Conservation (phyloP, 2,888 invertebrate genomes). For the Limenitis camilla region DNA sequence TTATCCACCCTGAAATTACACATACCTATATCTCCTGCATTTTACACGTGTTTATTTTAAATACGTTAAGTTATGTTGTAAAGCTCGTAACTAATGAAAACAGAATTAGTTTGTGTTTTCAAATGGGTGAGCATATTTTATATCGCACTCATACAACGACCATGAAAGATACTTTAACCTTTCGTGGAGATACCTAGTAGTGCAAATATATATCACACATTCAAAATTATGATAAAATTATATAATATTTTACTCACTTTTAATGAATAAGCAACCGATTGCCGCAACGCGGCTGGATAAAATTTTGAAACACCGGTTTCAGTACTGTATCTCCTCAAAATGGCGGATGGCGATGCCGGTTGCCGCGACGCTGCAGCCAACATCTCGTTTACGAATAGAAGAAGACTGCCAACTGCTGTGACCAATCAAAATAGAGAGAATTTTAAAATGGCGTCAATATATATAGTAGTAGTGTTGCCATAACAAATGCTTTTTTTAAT, state of each 20-base stretch:
- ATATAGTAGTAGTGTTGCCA: constrained; percentile 56
- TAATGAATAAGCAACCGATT: constrained; percentile 36
- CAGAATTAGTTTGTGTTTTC: constrained; percentile 60
- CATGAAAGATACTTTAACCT: constrained; percentile 58
- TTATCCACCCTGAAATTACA: constrained; percentile 51
- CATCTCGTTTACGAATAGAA: constrained; percentile 26
- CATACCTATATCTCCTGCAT: background rate
- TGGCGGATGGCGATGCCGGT: constrained; percentile 46
- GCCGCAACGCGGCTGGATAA: constrained; percentile 61
- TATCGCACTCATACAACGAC: constrained; percentile 77
- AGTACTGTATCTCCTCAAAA: constrained; percentile 41
- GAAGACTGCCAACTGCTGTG: constrained; percentile 18
- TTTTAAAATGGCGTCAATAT: constrained; percentile 43
- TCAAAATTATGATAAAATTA: background rate
- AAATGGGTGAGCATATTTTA: constrained; percentile 68
- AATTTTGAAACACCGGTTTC: constrained; percentile 25
- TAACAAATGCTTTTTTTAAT: background rate
- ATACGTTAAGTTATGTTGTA: constrained; percentile 34
- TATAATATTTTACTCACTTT: constrained; percentile 39
- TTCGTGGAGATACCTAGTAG: constrained; percentile 76
- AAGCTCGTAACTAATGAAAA: constrained; percentile 69
- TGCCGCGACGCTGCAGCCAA: constrained; percentile 32
- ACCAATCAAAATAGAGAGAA: constrained; percentile 66
- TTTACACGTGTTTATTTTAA: background rate
- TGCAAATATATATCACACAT: constrained; percentile 50